A percentile compares a stretch with the other conserved stretches of the same genome.
Evolutionary conservation across 1,140 invertebrate genomes (phyloP).

Genomic region (Heliconius eleuchia): DNA sequence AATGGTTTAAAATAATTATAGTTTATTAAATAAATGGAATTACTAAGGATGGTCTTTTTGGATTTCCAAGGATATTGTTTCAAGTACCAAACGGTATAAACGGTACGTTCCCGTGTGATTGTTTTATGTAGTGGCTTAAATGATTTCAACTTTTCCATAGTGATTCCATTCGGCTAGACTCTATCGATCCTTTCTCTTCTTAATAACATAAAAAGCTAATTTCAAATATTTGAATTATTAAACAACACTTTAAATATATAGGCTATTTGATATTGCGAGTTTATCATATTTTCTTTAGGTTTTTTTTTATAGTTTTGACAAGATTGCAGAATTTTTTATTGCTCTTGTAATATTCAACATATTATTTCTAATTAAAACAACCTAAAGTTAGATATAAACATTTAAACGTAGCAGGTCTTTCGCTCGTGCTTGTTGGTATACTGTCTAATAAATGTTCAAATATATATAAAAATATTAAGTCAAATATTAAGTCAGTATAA

Average conservation of each 20-base stretch:
- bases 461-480: neutral
- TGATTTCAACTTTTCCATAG: constrained; percentile 43
- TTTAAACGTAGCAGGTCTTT: too few relatives aligned
- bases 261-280: too few relatives aligned
- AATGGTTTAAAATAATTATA: neutral
- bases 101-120: constrained; percentile 48
- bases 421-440: too few relatives aligned
- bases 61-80: constrained; percentile 28
- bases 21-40: constrained; percentile 60
- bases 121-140: constrained; percentile 25
- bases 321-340: too few relatives aligned
- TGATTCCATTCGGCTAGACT: constrained; percentile 54
- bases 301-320: too few relatives aligned
- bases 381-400: too few relatives aligned
- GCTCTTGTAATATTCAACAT: too few relatives aligned
- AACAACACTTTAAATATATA: neutral
- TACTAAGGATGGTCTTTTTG: constrained; percentile 58
- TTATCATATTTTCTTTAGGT: too few relatives aligned
- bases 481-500: neutral
- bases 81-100: constrained; percentile 30
- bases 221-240: neutral
- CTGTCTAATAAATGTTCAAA: too few relatives aligned
- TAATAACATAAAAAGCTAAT: neutral
- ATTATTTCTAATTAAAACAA: too few relatives aligned
- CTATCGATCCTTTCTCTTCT: neutral